phyloP scores from a whole-genome alignment of 2,888 invertebrate genomes.

The Melieria picta region DNA sequence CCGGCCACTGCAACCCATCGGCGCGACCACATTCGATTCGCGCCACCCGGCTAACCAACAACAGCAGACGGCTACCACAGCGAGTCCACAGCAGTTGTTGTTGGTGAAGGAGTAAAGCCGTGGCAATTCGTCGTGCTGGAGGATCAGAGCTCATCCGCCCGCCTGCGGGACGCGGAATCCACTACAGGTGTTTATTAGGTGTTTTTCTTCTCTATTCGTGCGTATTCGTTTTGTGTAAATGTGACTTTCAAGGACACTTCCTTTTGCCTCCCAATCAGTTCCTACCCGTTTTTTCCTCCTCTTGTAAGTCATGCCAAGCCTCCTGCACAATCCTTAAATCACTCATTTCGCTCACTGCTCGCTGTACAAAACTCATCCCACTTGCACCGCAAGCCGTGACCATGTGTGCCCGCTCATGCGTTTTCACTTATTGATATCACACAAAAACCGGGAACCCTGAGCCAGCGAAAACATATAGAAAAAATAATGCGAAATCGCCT shows the following conservation, averaged over 20 bases:
- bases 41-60: neutral
- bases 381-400: neutral
- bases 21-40: too few species aligned
- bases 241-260: slow-evolving; percentile 6
- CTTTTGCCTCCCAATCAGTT: too few species aligned
- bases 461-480: slow-evolving; percentile 1
- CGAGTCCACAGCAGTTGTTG: slow-evolving; percentile 2
- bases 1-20: too few species aligned
- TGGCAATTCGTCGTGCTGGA: slow-evolving; percentile 60
- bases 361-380: neutral
- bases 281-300: too few species aligned
- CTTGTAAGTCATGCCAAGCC: too few species aligned
- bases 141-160: slow-evolving; percentile 56
- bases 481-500: slow-evolving; percentile 65
- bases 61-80: neutral
- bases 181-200: slow-evolving; percentile 63
- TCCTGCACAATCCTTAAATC: too few species aligned
- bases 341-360: neutral
- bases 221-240: slow-evolving; percentile 37
- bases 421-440: neutral
- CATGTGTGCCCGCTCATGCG: neutral
- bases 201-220: slow-evolving; percentile 40
- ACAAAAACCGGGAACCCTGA: neutral
- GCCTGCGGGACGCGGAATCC: slow-evolving; percentile 58
- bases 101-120: neutral